Base-by-base conservation (phyloP, 1,140 invertebrate genomes). In the Drosophila littoralis region DNA sequence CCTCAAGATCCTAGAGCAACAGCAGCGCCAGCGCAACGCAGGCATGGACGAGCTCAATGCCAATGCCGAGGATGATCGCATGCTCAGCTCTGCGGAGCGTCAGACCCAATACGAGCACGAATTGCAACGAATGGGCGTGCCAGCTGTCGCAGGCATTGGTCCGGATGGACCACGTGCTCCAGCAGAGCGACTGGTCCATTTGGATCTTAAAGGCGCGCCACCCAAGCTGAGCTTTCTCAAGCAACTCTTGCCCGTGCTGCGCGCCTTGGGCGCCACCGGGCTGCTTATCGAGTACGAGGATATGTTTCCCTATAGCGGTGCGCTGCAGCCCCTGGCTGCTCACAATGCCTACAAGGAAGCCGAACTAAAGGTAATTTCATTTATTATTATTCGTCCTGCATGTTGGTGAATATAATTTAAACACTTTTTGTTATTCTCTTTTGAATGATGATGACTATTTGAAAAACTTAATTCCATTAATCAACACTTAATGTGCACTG, bases 221-320 rank as follows among this genome's bases (percentile, higher is more conserved):
- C 96, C 97, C 0, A 95, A 95, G 74, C 81, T 97, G 0, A 85
- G 90, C 28, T 92, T 92, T 91, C 94, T 97, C 38, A 94, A 95
- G 79, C 94, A 95, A 57, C 73, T 98, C 0, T 94, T 99, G 52
- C 95, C 95, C 3, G 93, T 97, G 63, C 86, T 99, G 0, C 95
- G 95, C 79, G 94, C 94, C 50, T 91, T 97, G 79, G 97, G 96
- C 15, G 97, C 97, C 1, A 99, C 97, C 48, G 98, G 97, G 1
- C 92, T 99, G 28, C 93, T 99, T 1, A 93, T 99, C 58, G 98
- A 99, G 92, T 99, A 99, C 93, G 98, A 99, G 93, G 98, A 99
- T 83, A 99, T 98, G 97, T 99, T 99, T 93, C 98, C 98, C 0
- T 99, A 96, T 92, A 93, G 93, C 22, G 97, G 95, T 0, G 91